A percentile compares a stretch with the other conserved stretches of the same genome.
Conservation (phyloP, 64 coral and sea anemone genomes). For the Pocillopora damicornis region DNA sequence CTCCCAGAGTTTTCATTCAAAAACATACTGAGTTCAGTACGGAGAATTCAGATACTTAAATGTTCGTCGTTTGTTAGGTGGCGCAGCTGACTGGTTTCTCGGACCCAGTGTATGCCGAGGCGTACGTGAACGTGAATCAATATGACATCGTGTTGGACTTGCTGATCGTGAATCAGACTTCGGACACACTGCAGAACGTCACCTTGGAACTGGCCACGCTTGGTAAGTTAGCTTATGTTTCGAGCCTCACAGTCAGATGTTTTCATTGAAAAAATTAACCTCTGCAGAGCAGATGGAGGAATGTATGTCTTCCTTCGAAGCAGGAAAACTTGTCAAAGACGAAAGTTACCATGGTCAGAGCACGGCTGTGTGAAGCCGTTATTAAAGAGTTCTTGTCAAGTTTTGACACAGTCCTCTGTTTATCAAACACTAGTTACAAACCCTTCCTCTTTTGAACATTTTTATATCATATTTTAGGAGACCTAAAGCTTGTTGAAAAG, state of each 20-base stretch:
- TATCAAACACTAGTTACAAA: neutral
- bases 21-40: neutral
- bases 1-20: neutral
- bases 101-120: constrained; percentile 96
- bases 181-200: constrained; percentile 95
- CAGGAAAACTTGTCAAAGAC: no score
- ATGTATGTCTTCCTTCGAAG: no score
- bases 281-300: no score
- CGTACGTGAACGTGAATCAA: constrained; percentile 98
- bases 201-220: constrained; percentile 88
- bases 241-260: neutral
- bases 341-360: no score
- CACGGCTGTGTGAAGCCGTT: no score
- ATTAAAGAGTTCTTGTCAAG: no score
- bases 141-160: constrained; percentile 98
- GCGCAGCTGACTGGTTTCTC: constrained; percentile 97
- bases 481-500: constrained; percentile 97
- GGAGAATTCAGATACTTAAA: neutral
- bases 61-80: constrained; percentile 38
- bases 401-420: neutral
- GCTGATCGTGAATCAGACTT: constrained; percentile 94
- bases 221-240: constrained; percentile 38
- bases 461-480: constrained; percentile 41
- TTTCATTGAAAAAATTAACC: no score
- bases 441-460: neutral